Base-by-base conservation (phyloP, 2,113 vertebrate species). In the Tupaia tana region DNA sequence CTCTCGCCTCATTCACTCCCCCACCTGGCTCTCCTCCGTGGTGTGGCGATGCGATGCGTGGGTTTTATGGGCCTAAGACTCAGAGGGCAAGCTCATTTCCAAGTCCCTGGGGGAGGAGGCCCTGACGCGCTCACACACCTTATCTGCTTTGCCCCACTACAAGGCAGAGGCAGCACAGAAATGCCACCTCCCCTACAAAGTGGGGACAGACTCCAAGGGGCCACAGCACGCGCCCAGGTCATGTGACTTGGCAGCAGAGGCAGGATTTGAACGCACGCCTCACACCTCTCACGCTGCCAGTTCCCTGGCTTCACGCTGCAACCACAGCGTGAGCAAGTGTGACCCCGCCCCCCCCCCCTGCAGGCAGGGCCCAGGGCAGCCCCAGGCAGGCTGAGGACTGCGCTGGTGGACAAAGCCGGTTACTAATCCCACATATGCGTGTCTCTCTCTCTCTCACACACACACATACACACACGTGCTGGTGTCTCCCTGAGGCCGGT, bases 1-100 rank as follows among this genome's bases (percentile, higher is more conserved):
- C 97, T 97, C 97, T 97, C 83, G 96, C 94, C 97, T 97, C 97
- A 97, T 97, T 97, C 97, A 93, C 97, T 97, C 97, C 97, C 97
- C 96, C 96, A 97, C 97, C 95, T 97, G 97, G 97, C 86, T 97
- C 95, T 86, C 96, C 89, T 97, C 95, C 8, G 15, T 58, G 43
- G 43, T 3, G 43, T 43, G 43, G 43, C 43, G 43, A 43, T 3
- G 43, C 43, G 88, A 90, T 87, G 94, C 78, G 20, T 95, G 64
- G 95, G 89, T 97, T 96, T 97, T 96, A 94, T 96, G 95, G 96
- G 95, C 93, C 97, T 95, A 71, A 93, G 89, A 86, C 94, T 97
- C 87, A 89, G 93, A 97, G 97, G 97, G 89, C 94, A 96, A 95
- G 97, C 96, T 97, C 90, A 97, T 95, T 93, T 97, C 93, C 91